Evolutionary conservation across 2,797 vertebrate genomes (phyloP).

Genomic region (Phyllotis vaccarum): DNA sequence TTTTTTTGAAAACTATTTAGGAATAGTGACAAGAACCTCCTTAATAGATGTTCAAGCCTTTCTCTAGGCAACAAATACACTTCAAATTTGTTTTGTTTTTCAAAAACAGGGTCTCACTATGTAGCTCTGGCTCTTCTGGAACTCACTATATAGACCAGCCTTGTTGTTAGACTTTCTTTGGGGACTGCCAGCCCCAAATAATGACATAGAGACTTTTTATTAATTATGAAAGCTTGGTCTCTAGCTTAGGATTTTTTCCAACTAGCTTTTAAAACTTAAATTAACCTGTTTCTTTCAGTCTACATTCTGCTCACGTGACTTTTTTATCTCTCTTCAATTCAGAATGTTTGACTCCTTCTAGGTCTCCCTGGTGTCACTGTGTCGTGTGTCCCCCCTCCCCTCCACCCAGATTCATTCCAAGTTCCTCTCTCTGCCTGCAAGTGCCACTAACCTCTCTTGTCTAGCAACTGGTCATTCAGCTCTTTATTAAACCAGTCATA

Average conservation of each 20-base stretch:
- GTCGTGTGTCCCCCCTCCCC: too few species aligned
- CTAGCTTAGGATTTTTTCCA: background rate
- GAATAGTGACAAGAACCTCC: background rate
- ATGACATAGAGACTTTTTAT: background rate
- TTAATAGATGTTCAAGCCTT: background rate
- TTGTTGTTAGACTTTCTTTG: background rate
- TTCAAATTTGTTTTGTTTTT: background rate
- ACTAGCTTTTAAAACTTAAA: background rate
- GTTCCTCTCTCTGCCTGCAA: background rate
- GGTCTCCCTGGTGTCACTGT: background rate
- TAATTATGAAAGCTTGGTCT: background rate
- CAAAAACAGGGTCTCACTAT: background rate
- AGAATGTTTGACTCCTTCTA: background rate
- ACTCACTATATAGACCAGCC: background rate
- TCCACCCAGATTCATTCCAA: background rate
- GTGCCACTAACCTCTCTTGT: background rate
- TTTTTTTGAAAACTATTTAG: background rate
- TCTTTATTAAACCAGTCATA: background rate
- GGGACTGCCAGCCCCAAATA: background rate
- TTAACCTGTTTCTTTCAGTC: background rate
- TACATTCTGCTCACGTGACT: background rate
- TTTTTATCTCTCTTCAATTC: background rate
- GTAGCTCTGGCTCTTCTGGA: background rate
- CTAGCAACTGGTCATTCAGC: background rate
- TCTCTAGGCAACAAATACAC: background rate